Conservation (phyloP, 2,113 vertebrate species). For the Canis aureus region DNA sequence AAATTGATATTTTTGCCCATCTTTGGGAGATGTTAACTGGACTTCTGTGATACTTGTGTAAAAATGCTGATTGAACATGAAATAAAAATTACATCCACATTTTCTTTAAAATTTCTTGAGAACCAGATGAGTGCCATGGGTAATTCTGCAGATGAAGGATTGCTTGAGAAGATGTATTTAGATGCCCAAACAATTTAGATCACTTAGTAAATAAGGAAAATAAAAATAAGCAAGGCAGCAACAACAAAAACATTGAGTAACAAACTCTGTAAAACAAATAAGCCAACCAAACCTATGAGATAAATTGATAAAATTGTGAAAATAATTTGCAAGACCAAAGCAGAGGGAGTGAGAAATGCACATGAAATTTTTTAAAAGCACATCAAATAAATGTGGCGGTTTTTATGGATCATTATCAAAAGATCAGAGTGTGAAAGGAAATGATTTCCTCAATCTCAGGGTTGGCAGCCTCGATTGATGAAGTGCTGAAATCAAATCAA, state of each 20-base stretch:
- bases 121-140: not conserved
- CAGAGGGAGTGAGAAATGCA: not conserved
- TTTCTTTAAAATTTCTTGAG: not conserved
- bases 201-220: not conserved
- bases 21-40: not conserved
- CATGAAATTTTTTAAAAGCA: not conserved
- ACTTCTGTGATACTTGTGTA: not conserved
- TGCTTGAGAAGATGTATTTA: not conserved
- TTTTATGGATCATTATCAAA: slow-evolving; percentile 43
- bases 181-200: not conserved
- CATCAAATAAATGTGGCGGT: not conserved
- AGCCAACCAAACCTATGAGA: not conserved
- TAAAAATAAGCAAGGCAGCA: not conserved
- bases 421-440: not conserved
- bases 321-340: not conserved
- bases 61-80: not conserved
- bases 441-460: not conserved
- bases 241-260: not conserved
- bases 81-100: not conserved
- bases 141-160: not conserved
- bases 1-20: not conserved
- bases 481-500: not conserved
- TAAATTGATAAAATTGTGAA: slow-evolving; percentile 1
- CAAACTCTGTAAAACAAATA: not conserved
- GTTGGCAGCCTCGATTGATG: not conserved